phyloP scores from a whole-genome alignment of 1,140 invertebrate species.

The Euwallacea similis region DNA sequence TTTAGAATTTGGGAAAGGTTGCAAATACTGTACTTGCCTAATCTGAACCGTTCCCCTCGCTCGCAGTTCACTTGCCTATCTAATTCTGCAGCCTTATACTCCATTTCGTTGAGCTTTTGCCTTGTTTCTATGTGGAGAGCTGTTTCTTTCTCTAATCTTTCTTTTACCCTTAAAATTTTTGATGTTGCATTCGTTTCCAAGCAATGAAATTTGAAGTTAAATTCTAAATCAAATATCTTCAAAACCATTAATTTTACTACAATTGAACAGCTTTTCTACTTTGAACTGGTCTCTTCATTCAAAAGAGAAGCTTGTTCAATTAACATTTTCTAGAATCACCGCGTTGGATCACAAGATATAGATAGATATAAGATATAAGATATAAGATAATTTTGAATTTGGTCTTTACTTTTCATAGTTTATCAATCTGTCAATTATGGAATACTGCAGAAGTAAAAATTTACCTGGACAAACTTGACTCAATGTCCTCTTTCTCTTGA shows the following conservation, averaged over 20 bases:
- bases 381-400: no score
- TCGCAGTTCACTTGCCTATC: conserved; percentile 78
- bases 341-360: background rate
- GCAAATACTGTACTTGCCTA: conserved; percentile 50
- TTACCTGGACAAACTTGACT: conserved; percentile 68
- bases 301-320: no score
- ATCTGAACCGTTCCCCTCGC: conserved; percentile 75
- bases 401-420: no score
- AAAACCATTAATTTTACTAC: conserved; percentile 1
- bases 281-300: background rate
- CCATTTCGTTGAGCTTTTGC: conserved; percentile 72
- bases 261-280: no score
- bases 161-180: conserved; percentile 70
- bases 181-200: background rate
- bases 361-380: no score
- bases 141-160: conserved; percentile 87
- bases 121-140: conserved; percentile 84
- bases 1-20: background rate
- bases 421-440: background rate
- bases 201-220: background rate
- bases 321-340: no score
- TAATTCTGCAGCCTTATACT: conserved; percentile 73
- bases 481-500: conserved; percentile 91
- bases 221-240: no score
- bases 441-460: background rate